Evolutionary conservation across 2,888 invertebrate species (phyloP).

Genomic region (Meloe dianella): DNA sequence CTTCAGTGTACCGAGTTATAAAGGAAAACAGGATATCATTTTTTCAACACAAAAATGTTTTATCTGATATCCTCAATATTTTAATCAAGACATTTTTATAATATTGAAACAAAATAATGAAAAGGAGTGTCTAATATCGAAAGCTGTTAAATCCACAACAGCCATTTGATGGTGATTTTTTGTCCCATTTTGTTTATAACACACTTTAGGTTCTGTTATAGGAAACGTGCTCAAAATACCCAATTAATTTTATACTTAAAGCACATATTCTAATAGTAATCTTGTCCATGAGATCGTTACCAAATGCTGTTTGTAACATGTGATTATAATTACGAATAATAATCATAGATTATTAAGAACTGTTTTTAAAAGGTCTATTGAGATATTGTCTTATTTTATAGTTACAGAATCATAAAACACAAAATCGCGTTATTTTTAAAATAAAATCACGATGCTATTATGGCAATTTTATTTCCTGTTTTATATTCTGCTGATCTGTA

Average conservation of each 20-base stretch:
- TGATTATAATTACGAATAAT: background rate
- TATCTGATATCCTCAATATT: background rate
- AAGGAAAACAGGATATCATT: background rate
- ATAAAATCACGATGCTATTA: background rate
- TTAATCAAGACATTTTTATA: background rate
- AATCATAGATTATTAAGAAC: background rate
- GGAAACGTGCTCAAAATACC: constrained; percentile 37
- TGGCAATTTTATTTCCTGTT: background rate
- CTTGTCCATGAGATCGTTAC: background rate
- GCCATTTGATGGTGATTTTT: background rate
- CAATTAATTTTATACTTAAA: constrained; percentile 35
- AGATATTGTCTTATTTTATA: too few relatives aligned
- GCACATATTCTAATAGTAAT: constrained; percentile 27
- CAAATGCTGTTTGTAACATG: constrained; percentile 3
- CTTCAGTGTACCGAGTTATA: background rate
- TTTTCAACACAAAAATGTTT: background rate
- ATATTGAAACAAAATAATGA: background rate
- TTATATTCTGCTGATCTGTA: background rate
- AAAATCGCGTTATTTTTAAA: too few relatives aligned
- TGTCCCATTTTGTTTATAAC: background rate
- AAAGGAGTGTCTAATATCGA: background rate
- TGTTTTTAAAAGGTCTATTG: too few relatives aligned
- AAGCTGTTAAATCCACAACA: background rate
- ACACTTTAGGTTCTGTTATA: constrained; percentile 6
- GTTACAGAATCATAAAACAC: too few relatives aligned